Evolutionary conservation across 2,797 vertebrate species (phyloP), one percentile per base, ranked within the genome.

Genomic region (Eospalax fontanierii): DNA sequence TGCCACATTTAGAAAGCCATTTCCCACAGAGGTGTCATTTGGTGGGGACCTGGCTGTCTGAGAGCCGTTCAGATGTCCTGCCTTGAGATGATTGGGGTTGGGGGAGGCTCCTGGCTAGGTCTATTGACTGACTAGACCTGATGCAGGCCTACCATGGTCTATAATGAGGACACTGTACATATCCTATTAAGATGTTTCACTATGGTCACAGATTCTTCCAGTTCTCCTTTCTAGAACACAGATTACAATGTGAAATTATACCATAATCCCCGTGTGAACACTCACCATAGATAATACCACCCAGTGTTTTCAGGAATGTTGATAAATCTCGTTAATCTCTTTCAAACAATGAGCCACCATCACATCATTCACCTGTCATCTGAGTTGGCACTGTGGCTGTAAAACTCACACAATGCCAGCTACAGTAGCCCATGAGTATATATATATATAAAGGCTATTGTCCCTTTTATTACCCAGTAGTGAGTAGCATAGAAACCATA

Each of bases 1-100:
- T 87, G 96, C 90, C 92, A 94, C 90, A 92, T 89, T 93, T 92
- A 91, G 83, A 96, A 95, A 92, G 61, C 63, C 88, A 38, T 91
- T 96, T 95, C 78, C 74, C 35, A 57, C 4, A 89, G 79, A 92
- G 73, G 28, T 96, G 83, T 90, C 70, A 0, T 94, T 85, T 80
- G 38, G 68, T 38, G 26, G 22, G 80, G 76, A 89, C 80, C n/a
- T 40, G 65, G 57, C 88, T 88, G 15, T 93, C 78, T 85, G 86
- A 93, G 79, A 94, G 21, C 84, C 38, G 73, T 68, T 70, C 54
- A 19, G 15, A 84, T 83, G 63, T 35, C 50, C 46, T 86, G 30
- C 63, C 18, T 54, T 35, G 71, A 40, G 19, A 21, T 90, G 80
- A 21, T 3, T 3, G 38, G 26, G 26, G 18, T 22, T 3, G 6